Base-by-base conservation (phyloP, 2,113 vertebrate genomes). In the Oncorhynchus clarkii region DNA sequence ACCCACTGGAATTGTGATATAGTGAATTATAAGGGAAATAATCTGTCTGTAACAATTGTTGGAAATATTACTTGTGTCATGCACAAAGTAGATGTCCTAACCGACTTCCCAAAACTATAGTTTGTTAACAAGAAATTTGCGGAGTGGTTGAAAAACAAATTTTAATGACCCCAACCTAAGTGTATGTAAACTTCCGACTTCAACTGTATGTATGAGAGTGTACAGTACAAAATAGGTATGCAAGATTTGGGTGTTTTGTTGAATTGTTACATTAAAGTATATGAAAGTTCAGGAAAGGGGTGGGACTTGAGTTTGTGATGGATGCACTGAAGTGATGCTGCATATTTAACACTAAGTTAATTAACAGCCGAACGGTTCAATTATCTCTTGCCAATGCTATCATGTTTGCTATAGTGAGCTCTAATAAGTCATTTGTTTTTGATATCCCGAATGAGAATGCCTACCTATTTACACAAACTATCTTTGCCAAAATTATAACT, bases 401-500 rank as follows among this genome's bases (percentile, higher is more conserved):
- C 60, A 71, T 78, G 26, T 69, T 54, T 79, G 81, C 86, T 75
- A 82, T 71, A 51, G 31, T 88, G 74, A 84, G 78, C 71, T 82
- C 79, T 91, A 90, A 90, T 79, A 48, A 31, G 16, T 31, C 2
- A 31, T 14, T 81, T 80, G 70, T 84, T 80, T 82, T 82, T 85
- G 77, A 85, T 74, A 26, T 74, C 83, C 76, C 45, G 77, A 73
- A 81, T 68, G 76, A 82, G 64, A 87, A 89, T 82, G 83, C 84
- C 67, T 84, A 64, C 85, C 67, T 84, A 67, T 84, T 82, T 82
- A 65, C 59, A 73, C 82, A 45, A 29, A 73, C 70, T 57, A 82
- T 78, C 59, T 70, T 83, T 90, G 90, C 86, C 91, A 91, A 89
- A 91, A 82, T 18, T 76, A 80, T 80, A 67, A 79, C 78, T 87